phyloP scores from a whole-genome alignment of 2,113 vertebrate genomes.

The Colossoma macropomum region DNA sequence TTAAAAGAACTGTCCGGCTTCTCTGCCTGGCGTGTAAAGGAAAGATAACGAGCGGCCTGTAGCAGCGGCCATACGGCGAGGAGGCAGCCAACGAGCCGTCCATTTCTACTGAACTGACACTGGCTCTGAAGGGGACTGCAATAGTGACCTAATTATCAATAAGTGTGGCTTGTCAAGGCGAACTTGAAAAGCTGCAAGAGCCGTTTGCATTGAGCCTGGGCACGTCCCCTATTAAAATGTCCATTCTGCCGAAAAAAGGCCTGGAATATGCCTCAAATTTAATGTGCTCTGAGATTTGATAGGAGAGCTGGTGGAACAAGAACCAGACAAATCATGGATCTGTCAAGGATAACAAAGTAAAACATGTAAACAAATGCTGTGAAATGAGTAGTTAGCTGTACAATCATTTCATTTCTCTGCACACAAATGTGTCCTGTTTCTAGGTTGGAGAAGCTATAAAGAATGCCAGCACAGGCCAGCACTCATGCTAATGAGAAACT shows the following conservation, averaged over 20 bases:
- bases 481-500: too few species aligned
- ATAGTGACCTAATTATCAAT: conserved; percentile 62
- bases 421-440: too few species aligned
- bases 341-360: not conserved
- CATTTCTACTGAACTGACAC: conserved; percentile 52
- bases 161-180: not conserved
- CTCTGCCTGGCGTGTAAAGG: not conserved
- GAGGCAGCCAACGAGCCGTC: not conserved
- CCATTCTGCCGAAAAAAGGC: not conserved
- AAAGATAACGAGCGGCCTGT: not conserved
- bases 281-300: not conserved
- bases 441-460: too few species aligned
- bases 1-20: not conserved
- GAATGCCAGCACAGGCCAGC: too few species aligned
- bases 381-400: too few species aligned
- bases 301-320: not conserved
- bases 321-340: not conserved
- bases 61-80: not conserved
- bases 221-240: not conserved
- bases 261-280: not conserved
- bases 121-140: conserved; percentile 1
- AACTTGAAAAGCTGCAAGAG: not conserved
- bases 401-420: too few species aligned
- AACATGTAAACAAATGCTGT: not conserved
- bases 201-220: not conserved